Conservation (phyloP, 2,797 vertebrate genomes). For the Lates japonicus region DNA sequence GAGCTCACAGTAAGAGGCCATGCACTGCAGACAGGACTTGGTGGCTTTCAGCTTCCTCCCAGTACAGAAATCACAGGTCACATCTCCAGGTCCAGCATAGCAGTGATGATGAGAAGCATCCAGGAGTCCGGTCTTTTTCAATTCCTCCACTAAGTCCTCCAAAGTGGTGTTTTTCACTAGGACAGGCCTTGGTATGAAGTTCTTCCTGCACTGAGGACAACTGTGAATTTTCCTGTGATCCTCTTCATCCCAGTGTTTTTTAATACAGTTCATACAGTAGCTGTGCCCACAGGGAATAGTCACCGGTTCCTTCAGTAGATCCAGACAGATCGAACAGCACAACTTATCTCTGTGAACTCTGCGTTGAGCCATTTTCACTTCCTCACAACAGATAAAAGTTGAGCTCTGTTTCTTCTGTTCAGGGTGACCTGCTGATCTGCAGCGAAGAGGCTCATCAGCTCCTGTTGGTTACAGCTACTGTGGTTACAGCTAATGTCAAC, state of each 20-base stretch:
- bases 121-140: not conserved
- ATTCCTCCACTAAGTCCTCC: not conserved
- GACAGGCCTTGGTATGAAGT: not conserved
- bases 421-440: no score
- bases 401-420: no score
- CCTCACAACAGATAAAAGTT: no score
- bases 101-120: not conserved
- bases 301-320: not conserved
- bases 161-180: not conserved
- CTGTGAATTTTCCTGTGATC: not conserved
- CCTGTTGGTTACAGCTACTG: no score
- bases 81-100: not conserved
- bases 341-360: not conserved
- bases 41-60: not conserved
- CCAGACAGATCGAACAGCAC: constrained; percentile 3
- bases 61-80: not conserved
- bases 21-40: not conserved
- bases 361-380: no score
- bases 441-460: no score
- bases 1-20: no score
- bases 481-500: no score
- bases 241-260: not conserved
- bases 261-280: no score
- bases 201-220: constrained; percentile 3
- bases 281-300: not conserved